Base-by-base conservation (phyloP, 64 coral and sea anemone genomes). In the Stichodactyla mertensii region DNA sequence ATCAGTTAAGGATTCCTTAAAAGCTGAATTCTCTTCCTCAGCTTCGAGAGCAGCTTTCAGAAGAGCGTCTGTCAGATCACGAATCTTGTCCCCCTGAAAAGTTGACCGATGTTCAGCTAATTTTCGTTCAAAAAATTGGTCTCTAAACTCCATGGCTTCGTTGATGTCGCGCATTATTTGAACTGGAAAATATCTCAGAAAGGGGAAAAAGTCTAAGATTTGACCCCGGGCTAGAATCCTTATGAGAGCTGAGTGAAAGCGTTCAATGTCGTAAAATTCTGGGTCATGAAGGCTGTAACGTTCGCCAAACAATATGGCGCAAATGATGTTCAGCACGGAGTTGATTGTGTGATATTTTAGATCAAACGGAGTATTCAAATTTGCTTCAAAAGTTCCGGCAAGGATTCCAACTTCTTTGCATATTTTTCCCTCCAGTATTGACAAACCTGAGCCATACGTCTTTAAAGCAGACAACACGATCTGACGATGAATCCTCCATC, bases 51-150 rank as follows among this genome's bases (percentile, higher is more conserved):
- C 78, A 31, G 86, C 91, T 45, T 92, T 92, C 11, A 92, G 27
- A 74, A 92, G 84, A 27, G 57, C 91, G 52, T 92, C 86, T 7
- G 91, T 92, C 57, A 92, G 55, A 82, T 88, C 91, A 13, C 86
- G 86, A 16, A 92, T 22, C 71, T 36, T 77, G 23, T 61, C 54
- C 16, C 88, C 54, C 51, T 91, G 28, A 79, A 78, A 93, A 52
- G 52, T 83, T n/a, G 57, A 51, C 36, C 90, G 81, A 51, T 93
- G 92, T 14, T 93, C 88, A 0, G 13, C 52, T 60, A 82, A 93
- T 52, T 90, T 89, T 4, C 78, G 77, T 10, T 93, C 71, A 3
- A 90, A 69, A 16, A 90, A 57, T 18, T 20, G 20, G 51, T 93
- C 92, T 16, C 92, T 52, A 13, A 87, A 71, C 4, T 81, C 52